Conservation (phyloP, 2,113 vertebrate species). For the Vimba vimba region DNA sequence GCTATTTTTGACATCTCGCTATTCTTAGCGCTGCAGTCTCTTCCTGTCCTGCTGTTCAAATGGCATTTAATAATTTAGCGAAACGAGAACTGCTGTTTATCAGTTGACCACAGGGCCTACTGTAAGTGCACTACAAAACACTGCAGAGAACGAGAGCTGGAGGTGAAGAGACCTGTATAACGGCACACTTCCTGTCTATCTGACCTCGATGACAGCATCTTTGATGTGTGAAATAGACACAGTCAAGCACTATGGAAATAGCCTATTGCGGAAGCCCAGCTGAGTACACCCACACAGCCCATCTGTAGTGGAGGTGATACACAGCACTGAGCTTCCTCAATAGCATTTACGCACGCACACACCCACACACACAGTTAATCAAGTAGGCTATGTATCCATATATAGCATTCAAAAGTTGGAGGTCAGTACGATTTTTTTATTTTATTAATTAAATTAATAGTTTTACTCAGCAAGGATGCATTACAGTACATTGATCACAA, state of each 20-base stretch:
- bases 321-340: constrained; percentile 3
- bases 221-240: constrained; percentile 54
- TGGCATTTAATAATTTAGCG: constrained; percentile 54
- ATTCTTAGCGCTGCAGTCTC: constrained; percentile 44
- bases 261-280: constrained; percentile 60
- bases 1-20: constrained; percentile 45
- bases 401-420: background rate
- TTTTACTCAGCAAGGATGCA: too few relatives aligned
- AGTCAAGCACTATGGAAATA: constrained; percentile 37
- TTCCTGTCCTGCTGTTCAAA: constrained; percentile 49
- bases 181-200: constrained; percentile 28
- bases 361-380: background rate
- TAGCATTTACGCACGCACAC: background rate
- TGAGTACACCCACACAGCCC: constrained; percentile 66
- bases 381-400: background rate
- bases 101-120: constrained; percentile 32
- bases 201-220: constrained; percentile 47
- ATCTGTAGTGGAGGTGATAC: constrained; percentile 69
- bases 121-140: constrained; percentile 27
- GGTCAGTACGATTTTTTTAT: background rate
- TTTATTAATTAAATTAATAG: too few relatives aligned
- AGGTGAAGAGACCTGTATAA: constrained; percentile 34
- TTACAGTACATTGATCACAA: too few relatives aligned
- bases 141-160: constrained; percentile 37
- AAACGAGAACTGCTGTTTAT: constrained; percentile 45